These are phyloP conservation scores for Macrobrachium nipponense DNA, from an alignment of 1,140 invertebrate species.

Conservation along the genomic window DNA sequence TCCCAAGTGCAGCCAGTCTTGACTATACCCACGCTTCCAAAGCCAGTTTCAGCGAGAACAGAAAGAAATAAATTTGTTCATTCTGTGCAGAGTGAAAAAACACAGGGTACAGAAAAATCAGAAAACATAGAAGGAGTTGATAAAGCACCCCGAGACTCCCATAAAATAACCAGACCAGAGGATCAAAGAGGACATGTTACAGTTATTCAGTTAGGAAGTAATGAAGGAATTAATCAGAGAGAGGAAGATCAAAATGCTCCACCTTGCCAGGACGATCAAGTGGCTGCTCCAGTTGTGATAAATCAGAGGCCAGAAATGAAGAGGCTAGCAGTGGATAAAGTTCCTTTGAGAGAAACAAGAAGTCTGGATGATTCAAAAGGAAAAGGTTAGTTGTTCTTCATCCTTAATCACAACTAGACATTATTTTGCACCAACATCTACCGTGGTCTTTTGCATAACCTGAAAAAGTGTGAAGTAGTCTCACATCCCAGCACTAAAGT, in stretches of 20 bases:
- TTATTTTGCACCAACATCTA: background rate
- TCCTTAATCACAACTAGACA: background rate
- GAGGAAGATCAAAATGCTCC: background rate
- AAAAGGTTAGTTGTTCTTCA: background rate
- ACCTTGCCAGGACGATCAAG: conserved; percentile 16
- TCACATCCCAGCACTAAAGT: too few relatives aligned
- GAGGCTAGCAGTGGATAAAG: conserved; percentile 23
- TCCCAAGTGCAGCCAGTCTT: background rate
- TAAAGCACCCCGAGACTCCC: background rate
- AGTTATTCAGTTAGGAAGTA: too few relatives aligned
- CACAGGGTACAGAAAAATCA: conserved; percentile 2
- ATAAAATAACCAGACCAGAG: background rate
- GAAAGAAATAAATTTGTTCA: conserved; percentile 42
- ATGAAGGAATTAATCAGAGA: conserved; percentile 13
- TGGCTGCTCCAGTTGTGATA: background rate
- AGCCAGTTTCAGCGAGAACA: conserved; percentile 42
- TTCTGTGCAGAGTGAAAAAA: conserved; percentile 17
- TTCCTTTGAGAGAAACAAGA: conserved; percentile 19
- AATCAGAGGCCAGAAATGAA: conserved; percentile 25
- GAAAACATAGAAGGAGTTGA: background rate
- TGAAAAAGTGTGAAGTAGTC: too few relatives aligned
- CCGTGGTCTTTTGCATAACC: too few relatives aligned
- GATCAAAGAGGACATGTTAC: background rate
- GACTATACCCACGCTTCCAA: conserved; percentile 40
- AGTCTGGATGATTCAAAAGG: conserved; percentile 15